These are phyloP conservation scores for Micrasema longulum DNA, from an alignment of 1,140 invertebrate genomes.

Conservation along the genomic window DNA sequence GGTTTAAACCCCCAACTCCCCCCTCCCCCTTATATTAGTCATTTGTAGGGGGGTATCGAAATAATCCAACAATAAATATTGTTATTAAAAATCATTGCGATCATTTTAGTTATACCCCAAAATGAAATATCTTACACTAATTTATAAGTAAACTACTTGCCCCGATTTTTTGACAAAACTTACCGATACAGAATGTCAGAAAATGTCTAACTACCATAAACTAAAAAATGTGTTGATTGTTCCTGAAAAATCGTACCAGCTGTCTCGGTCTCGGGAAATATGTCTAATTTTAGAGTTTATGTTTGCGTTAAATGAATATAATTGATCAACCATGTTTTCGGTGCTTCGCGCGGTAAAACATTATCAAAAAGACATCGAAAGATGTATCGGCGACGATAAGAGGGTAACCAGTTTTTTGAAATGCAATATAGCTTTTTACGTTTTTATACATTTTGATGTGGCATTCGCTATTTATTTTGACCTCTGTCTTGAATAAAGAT, in stretches of 20 bases:
- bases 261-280: constrained; percentile 45
- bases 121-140: too few species aligned
- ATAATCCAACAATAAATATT: too few species aligned
- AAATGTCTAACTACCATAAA: constrained; percentile 5
- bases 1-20: too few species aligned
- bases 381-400: constrained; percentile 37
- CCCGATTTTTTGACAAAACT: not conserved
- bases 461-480: constrained; percentile 35
- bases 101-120: too few species aligned
- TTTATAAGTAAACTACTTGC: too few species aligned
- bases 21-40: too few species aligned
- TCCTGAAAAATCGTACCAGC: constrained; percentile 31
- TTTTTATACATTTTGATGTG: constrained; percentile 39
- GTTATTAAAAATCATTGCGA: too few species aligned
- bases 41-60: too few species aligned
- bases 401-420: constrained; percentile 37
- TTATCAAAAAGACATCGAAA: constrained; percentile 50
- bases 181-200: constrained; percentile 9
- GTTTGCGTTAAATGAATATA: constrained; percentile 30
- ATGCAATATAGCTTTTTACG: constrained; percentile 11
- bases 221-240: constrained; percentile 2
- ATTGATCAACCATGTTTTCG: constrained; percentile 42
- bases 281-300: constrained; percentile 45
- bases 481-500: constrained; percentile 34
- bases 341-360: constrained; percentile 47